Conservation (phyloP, 2,888 invertebrate genomes). For the Tachina grossa region DNA sequence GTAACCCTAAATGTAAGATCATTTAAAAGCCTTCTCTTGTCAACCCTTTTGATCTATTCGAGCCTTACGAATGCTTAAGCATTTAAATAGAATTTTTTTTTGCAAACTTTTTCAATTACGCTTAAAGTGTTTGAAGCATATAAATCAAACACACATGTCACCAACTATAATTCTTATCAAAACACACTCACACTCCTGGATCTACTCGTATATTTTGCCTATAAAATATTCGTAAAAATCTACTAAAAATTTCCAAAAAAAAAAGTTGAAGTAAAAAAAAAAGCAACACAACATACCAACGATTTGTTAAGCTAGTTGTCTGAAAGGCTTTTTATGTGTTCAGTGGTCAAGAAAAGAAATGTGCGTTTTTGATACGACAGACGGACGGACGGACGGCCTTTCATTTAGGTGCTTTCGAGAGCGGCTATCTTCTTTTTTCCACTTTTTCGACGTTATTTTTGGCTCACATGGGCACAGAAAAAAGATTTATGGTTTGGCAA, state of each 20-base stretch:
- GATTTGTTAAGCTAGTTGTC: conserved; percentile 50
- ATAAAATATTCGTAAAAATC: conserved; percentile 4
- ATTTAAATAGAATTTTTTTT: background rate
- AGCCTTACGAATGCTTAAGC: too few relatives aligned
- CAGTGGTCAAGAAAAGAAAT: conserved; percentile 72
- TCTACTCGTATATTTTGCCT: background rate
- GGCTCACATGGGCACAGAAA: conserved; percentile 49
- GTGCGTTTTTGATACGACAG: conserved; percentile 68
- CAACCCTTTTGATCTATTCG: too few relatives aligned
- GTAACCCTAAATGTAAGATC: too few relatives aligned
- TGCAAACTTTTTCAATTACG: background rate
- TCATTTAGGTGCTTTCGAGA: conserved; percentile 31
- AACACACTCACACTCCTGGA: background rate
- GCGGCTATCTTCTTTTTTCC: conserved; percentile 11
- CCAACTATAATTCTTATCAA: background rate
- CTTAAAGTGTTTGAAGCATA: background rate
- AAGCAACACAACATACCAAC: background rate
- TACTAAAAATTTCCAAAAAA: background rate
- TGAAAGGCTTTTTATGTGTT: conserved; percentile 50
- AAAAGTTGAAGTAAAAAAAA: conserved; percentile 20
- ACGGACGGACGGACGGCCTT: background rate
- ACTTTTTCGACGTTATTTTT: conserved; percentile 29
- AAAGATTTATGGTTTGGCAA: conserved; percentile 69
- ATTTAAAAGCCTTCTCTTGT: too few relatives aligned
- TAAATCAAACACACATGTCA: conserved; percentile 9